Evolutionary conservation across 2,797 vertebrate genomes (phyloP).

Genomic region (Champsocephalus gunnari): DNA sequence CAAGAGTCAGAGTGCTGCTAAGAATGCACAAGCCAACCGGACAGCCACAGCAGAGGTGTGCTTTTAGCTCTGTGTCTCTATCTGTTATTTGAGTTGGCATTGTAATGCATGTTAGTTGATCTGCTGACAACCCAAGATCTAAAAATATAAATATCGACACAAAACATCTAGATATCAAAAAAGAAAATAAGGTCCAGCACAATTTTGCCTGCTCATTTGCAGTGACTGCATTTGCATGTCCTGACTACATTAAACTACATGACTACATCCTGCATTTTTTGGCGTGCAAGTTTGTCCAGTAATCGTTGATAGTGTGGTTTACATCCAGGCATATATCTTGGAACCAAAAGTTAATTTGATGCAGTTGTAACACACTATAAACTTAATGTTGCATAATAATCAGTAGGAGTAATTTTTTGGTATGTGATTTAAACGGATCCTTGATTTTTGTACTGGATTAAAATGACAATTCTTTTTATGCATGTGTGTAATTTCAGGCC

Average conservation of each 20-base stretch:
- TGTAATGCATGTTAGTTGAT: not conserved
- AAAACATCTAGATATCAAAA: not conserved
- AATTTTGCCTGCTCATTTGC: not conserved
- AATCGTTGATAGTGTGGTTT: too few relatives aligned
- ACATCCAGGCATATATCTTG: too few relatives aligned
- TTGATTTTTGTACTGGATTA: not conserved
- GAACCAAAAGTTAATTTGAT: too few relatives aligned
- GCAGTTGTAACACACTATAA: too few relatives aligned
- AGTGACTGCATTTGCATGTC: not conserved
- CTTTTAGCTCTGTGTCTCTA: not conserved
- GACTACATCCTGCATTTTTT: too few relatives aligned
- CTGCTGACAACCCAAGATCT: not conserved
- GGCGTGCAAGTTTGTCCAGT: too few relatives aligned
- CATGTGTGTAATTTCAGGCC: constrained; percentile 66
- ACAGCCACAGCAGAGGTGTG: constrained; percentile 78
- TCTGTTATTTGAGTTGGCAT: not conserved
- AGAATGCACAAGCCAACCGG: constrained; percentile 79
- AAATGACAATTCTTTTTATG: constrained; percentile 19
- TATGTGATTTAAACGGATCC: too few relatives aligned
- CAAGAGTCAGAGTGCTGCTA: constrained; percentile 85
- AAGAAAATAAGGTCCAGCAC: not conserved
- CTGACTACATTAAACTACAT: not conserved
- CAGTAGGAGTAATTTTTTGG: too few relatives aligned
- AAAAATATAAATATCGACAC: not conserved
- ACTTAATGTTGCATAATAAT: too few relatives aligned